Evolutionary conservation across 2,797 vertebrate species (phyloP), one percentile per base, ranked within the genome.

Genomic region (Mus caroli): DNA sequence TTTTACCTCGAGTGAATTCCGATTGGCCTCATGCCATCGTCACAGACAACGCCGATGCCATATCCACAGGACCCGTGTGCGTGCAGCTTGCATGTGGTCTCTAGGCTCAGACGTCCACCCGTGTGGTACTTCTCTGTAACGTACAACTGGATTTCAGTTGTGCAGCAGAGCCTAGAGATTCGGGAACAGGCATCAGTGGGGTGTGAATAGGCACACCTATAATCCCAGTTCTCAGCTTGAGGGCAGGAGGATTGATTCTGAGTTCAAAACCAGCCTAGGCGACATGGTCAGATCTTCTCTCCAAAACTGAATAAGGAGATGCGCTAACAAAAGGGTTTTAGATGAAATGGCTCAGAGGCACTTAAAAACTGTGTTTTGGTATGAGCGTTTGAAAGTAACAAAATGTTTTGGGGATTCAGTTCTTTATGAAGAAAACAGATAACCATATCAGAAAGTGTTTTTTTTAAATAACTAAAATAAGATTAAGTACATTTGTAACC

Each of bases 41-140:
- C 43, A 0, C 2, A 3, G 40, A 14, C 1, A 24, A 11, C 0
- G n/a, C n/a, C n/a, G 1, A 3, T 10, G 58, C 19, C 31, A 0
- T 34, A 15, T 43, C 24, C 13, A 40, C 4, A 6, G 64, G 11
- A 1, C 73, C 0, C 0, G 17, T 0, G 0, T 2, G 19, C 4
- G 3, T 3, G 17, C 73, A 26, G n/a, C 12, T 11, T 4, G 0
- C 1, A 4, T 43, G 54, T 6, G 26, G 19, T 7, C 3, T 7
- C 77, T 34, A 9, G 6, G 52, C n/a, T 26, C 8, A 1, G 19
- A 43, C 34, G 56, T 13, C 43, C 24, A 0, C 0, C 79, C 1
- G 1, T 15, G 1, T 12, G 31, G n/a, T 7, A 2, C 3, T 62
- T 40, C 40, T 64, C 84, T n/a, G 2, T 1, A 52, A 34, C 31